Percentiles rank a stretch among this genome's conserved stretches.
Evolutionary conservation across 2,113 vertebrate genomes (phyloP).

Genomic region (Odontophorus gujanensis): DNA sequence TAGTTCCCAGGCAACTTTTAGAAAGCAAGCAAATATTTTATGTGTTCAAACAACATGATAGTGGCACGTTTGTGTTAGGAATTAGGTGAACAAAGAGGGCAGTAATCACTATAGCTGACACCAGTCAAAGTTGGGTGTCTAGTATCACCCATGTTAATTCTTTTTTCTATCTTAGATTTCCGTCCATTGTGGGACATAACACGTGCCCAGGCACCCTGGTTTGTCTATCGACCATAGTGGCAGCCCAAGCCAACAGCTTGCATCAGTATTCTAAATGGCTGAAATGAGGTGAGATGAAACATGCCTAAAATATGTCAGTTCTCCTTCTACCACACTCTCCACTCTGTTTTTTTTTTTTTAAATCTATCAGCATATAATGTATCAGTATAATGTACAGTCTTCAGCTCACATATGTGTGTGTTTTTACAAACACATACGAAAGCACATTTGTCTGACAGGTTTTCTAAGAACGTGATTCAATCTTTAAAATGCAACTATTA

Average conservation of each 20-base stretch:
- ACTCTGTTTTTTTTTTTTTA: background rate
- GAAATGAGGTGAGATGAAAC: background rate
- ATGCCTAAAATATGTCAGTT: background rate
- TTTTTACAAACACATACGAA: background rate
- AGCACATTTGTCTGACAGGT: background rate
- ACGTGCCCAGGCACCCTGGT: background rate
- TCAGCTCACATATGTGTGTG: background rate
- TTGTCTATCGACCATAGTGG: background rate
- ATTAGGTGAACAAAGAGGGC: background rate
- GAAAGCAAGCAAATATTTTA: rapidly evolving
- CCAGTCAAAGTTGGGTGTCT: background rate
- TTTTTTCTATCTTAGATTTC: background rate
- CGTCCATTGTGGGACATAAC: rapidly evolving
- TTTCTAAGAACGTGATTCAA: background rate
- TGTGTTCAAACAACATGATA: background rate
- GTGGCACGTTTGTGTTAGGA: background rate
- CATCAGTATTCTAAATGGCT: background rate
- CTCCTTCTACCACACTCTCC: background rate
- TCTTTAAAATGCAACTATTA: background rate
- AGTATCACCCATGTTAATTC: background rate
- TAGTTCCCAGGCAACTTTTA: background rate
- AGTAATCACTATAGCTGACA: background rate
- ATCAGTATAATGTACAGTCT: background rate
- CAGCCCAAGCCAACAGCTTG: background rate
- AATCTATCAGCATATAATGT: background rate